phyloP scores from a whole-genome alignment of 2,888 invertebrate genomes.

The Hydrotaea diabolus region DNA sequence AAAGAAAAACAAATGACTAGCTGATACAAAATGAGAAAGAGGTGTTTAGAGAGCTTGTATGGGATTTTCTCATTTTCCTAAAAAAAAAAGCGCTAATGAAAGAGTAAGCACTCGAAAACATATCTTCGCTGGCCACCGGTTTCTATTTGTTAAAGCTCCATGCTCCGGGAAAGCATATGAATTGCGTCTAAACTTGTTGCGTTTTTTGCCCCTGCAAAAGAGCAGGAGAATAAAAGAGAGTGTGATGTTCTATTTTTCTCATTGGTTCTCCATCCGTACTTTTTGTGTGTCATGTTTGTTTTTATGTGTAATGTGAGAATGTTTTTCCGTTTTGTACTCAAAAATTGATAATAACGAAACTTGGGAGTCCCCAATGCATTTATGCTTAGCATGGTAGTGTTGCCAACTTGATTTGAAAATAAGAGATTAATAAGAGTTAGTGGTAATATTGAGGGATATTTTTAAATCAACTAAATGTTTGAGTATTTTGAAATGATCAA shows the following conservation, averaged over 20 bases:
- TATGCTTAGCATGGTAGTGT: not conserved
- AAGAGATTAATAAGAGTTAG: no score
- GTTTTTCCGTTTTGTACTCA: not conserved
- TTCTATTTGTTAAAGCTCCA: conserved; percentile 20
- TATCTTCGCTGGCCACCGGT: conserved; percentile 32
- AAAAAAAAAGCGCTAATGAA: not conserved
- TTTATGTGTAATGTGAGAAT: not conserved
- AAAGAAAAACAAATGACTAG: conserved; percentile 11
- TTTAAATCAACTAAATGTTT: no score
- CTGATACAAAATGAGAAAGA: not conserved
- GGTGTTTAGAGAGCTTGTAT: not conserved
- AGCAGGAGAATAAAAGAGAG: not conserved
- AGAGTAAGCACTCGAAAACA: not conserved
- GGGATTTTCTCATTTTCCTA: not conserved
- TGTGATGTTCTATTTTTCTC: not conserved
- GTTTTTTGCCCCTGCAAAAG: not conserved
- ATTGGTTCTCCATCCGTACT: not conserved
- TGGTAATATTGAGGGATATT: no score
- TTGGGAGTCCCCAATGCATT: not conserved
- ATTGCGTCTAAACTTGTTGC: conserved; percentile 58
- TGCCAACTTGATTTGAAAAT: not conserved
- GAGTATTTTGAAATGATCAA: no score
- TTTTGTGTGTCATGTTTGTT: not conserved
- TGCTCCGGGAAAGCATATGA: conserved; percentile 31
- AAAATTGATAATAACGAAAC: not conserved